Evolutionary conservation across 2,888 invertebrate species (phyloP).

Genomic region (Apodemia duryi): DNA sequence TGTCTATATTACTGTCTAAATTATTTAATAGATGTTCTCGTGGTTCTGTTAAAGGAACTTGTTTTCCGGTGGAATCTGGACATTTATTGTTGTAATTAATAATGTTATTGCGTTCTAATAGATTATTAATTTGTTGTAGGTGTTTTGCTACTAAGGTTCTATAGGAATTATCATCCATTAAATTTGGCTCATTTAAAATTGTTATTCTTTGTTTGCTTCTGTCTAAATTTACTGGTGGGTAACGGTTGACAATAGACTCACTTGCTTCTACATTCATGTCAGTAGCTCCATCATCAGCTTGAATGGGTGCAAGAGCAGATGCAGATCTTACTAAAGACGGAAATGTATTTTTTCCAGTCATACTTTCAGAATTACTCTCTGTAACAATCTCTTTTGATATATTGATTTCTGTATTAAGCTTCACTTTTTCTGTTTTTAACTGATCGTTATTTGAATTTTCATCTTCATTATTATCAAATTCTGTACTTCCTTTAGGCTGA

Average conservation of each 20-base stretch:
- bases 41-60: background rate
- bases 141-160: conserved; percentile 1
- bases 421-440: background rate
- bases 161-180: conserved; percentile 14
- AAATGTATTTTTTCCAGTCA: too few relatives aligned
- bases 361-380: background rate
- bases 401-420: background rate
- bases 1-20: background rate
- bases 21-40: background rate
- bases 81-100: background rate
- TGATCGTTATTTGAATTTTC: background rate
- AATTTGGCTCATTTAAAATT: conserved; percentile 1
- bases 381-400: background rate
- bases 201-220: conserved; percentile 13
- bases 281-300: background rate
- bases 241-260: background rate
- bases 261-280: conserved; percentile 5
- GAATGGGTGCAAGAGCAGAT: background rate
- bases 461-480: background rate
- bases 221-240: background rate
- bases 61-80: background rate
- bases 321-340: background rate
- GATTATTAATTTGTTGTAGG: conserved; percentile 4
- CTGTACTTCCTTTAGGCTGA: background rate
- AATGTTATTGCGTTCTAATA: background rate